Percentiles rank a stretch among this genome's conserved stretches.
phyloP scores from a whole-genome alignment of 2,113 vertebrate species.

The Pseudorectes ferrugineus region DNA sequence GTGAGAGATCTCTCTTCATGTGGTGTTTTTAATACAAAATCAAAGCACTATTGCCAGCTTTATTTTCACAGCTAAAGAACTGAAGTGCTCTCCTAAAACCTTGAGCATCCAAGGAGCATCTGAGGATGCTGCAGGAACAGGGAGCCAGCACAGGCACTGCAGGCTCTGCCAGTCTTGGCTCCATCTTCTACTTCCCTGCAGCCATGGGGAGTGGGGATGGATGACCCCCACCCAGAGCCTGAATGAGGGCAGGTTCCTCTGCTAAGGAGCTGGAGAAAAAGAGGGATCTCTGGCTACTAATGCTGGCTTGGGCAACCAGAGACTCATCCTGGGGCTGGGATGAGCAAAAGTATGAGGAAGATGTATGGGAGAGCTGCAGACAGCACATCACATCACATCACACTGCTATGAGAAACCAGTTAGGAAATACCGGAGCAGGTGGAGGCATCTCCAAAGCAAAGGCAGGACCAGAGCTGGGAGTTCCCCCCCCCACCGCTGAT shows the following conservation, averaged over 20 bases:
- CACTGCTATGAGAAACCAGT: not conserved
- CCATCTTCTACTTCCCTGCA: not conserved
- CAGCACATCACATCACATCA: not conserved
- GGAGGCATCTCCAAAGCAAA: not conserved
- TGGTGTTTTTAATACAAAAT: not conserved
- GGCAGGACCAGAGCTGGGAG: not conserved
- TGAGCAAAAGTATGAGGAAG: not conserved
- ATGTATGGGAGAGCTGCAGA: not conserved
- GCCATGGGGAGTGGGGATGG: not conserved
- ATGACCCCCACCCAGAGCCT: not conserved
- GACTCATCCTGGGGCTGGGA: not conserved
- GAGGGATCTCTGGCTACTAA: not conserved
- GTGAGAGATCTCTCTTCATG: not conserved
- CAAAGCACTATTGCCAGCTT: not conserved
- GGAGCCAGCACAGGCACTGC: not conserved
- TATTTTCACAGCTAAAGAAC: not conserved
- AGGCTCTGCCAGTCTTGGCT: not conserved
- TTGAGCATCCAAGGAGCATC: fast-evolving
- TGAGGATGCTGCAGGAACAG: not conserved
- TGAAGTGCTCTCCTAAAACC: not conserved
- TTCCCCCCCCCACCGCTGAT: not conserved
- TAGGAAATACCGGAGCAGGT: not conserved
- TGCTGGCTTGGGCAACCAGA: not conserved
- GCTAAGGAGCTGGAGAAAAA: not conserved
- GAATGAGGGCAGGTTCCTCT: not conserved